Percentiles rank a stretch among this genome's conserved stretches.
phyloP scores from a whole-genome alignment of 2,888 invertebrate genomes.

The Corbicula japonica region DNA sequence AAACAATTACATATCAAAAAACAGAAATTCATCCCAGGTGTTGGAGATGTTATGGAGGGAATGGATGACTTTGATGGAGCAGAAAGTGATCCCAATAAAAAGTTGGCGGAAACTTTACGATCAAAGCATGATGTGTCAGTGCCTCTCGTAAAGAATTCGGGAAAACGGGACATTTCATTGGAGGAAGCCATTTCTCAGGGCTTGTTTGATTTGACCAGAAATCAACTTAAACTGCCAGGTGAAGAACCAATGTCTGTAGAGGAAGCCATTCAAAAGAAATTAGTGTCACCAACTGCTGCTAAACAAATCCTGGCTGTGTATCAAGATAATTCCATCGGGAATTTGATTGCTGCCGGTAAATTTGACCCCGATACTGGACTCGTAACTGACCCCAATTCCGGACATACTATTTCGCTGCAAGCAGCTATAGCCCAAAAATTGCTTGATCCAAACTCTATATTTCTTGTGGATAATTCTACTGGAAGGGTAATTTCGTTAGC shows the following conservation, averaged over 20 bases:
- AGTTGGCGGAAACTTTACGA: constrained; percentile 75
- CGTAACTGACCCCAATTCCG: constrained; percentile 86
- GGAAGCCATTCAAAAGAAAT: constrained; percentile 80
- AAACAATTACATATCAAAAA: constrained; percentile 81
- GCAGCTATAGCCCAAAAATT: constrained; percentile 80
- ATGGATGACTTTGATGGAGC: constrained; percentile 67
- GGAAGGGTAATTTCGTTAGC: constrained; percentile 78
- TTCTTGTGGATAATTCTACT: constrained; percentile 77
- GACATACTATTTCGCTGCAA: constrained; percentile 85
- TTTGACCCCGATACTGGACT: constrained; percentile 87
- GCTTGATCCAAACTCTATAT: constrained; percentile 80
- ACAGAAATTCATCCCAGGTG: constrained; percentile 76
- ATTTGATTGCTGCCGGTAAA: constrained; percentile 83
- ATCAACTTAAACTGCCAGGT: constrained; percentile 73
- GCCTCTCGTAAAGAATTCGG: constrained; percentile 77
- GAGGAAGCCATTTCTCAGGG: constrained; percentile 82
- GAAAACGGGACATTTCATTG: constrained; percentile 78
- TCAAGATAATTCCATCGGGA: constrained; percentile 77
- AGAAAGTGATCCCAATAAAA: constrained; percentile 72
- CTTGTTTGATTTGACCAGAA: constrained; percentile 78
- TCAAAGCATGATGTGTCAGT: constrained; percentile 75
- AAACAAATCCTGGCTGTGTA: constrained; percentile 79
- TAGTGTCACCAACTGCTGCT: constrained; percentile 77
- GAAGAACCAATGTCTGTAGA: constrained; percentile 76
- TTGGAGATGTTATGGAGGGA: constrained; percentile 66